A percentile compares a stretch with the other conserved stretches of the same genome.
Evolutionary conservation across 2,113 vertebrate genomes (phyloP).

Genomic region (Hypomesus transpacificus): DNA sequence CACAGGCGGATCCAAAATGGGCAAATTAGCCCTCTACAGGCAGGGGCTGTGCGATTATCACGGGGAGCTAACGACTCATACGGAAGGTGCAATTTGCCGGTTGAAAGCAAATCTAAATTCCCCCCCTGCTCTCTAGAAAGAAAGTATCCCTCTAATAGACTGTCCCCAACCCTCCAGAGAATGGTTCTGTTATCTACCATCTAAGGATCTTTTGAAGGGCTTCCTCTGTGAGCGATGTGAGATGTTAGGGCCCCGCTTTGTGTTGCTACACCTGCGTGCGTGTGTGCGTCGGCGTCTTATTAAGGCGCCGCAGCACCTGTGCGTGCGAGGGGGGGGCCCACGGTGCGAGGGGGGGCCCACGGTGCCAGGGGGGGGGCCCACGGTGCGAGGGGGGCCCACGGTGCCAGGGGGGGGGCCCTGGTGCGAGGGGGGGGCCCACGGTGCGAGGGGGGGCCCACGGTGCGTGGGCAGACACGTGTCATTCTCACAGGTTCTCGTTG

Average conservation of each 20-base stretch:
- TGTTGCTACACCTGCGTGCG: not conserved
- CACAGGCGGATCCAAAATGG: conserved; percentile 64
- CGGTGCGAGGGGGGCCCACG: too few species aligned
- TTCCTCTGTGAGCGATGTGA: not conserved
- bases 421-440: too few species aligned
- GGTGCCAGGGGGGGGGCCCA: too few species aligned
- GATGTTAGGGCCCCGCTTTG: not conserved
- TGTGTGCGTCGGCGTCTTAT: not conserved
- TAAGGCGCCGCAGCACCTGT: too few species aligned
- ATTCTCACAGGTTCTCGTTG: conserved; percentile 50
- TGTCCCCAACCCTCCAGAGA: conserved; percentile 54
- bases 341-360: too few species aligned
- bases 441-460: too few species aligned
- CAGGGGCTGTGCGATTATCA: conserved; percentile 61
- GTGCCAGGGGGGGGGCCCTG: too few species aligned
- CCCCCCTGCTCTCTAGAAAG: conserved; percentile 31
- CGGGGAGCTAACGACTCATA: conserved; percentile 60
- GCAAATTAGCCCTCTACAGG: conserved; percentile 64
- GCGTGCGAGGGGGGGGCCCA: too few species aligned
- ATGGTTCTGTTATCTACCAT: conserved; percentile 42
- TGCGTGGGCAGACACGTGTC: not conserved
- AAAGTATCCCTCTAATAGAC: conserved; percentile 60
- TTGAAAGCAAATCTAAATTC: conserved; percentile 57
- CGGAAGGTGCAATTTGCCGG: conserved; percentile 68
- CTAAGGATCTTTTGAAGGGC: conserved; percentile 32